A percentile compares a stretch with the other conserved stretches of the same genome.
These are phyloP conservation scores for Andrena fulva DNA, from an alignment of 2,888 invertebrate genomes.

Conservation along the genomic window DNA sequence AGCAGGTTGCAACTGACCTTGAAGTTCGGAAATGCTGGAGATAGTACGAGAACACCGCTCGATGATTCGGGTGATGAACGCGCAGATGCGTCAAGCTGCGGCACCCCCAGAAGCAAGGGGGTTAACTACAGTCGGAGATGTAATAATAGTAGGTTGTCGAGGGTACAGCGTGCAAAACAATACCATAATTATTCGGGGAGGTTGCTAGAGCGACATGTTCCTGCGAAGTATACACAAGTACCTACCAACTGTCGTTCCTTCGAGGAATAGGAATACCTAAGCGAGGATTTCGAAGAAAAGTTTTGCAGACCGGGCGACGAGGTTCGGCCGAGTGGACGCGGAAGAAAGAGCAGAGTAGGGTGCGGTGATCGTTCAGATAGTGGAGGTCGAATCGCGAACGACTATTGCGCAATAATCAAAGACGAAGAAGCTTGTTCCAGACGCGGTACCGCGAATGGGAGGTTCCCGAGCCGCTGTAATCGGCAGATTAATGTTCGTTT, in stretches of 20 bases:
- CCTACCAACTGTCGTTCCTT: not conserved
- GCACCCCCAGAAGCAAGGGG: slow-evolving; percentile 57
- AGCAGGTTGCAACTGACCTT: too few species aligned
- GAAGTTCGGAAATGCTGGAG: not conserved
- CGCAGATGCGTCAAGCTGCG: slow-evolving; percentile 54
- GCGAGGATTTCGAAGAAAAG: not conserved
- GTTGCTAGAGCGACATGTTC: slow-evolving; percentile 14
- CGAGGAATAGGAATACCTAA: too few species aligned
- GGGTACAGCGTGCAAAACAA: slow-evolving; percentile 64
- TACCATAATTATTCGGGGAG: slow-evolving; percentile 38
- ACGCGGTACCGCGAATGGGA: slow-evolving; percentile 82
- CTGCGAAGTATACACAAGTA: not conserved
- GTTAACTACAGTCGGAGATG: slow-evolving; percentile 38
- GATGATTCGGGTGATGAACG: slow-evolving; percentile 15
- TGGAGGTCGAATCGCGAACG: slow-evolving; percentile 67
- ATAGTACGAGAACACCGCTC: not conserved
- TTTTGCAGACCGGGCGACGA: not conserved
- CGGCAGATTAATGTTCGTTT: slow-evolving; percentile 83
- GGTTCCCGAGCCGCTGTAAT: slow-evolving; percentile 82
- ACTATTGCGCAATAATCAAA: slow-evolving; percentile 80
- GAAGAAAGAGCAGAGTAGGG: slow-evolving; percentile 27
- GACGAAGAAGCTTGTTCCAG: slow-evolving; percentile 79
- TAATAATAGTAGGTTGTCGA: slow-evolving; percentile 60
- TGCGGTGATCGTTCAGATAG: slow-evolving; percentile 38
- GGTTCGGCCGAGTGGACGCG: not conserved